Percentiles rank a stretch among this genome's conserved stretches.
Conservation (phyloP, 2,797 vertebrate species). For the Falco peregrinus region DNA sequence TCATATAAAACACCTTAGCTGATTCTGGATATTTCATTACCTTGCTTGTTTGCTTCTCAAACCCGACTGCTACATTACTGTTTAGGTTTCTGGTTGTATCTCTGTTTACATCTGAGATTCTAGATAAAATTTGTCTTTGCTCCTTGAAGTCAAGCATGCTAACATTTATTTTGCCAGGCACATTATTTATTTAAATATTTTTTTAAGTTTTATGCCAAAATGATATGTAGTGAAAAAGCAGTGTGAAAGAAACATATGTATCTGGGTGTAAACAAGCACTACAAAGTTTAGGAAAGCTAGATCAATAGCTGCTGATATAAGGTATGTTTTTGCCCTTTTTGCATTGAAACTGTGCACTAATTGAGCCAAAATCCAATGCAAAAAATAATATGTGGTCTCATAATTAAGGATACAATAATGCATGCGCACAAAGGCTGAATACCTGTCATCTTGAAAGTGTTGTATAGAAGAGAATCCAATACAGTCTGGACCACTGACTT, state of each 20-base stretch:
- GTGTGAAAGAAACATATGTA: neutral
- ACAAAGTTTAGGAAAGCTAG: neutral
- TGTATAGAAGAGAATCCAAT: neutral
- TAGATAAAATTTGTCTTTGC: neutral
- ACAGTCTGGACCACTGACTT: neutral
- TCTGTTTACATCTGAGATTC: neutral
- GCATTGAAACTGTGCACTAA: neutral
- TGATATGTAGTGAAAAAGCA: neutral
- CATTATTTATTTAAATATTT: neutral
- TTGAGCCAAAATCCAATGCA: neutral
- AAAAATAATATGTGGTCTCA: neutral
- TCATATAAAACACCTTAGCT: slow-evolving; percentile 26
- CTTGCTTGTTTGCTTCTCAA: slow-evolving; percentile 7
- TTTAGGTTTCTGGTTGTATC: neutral
- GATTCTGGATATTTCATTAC: slow-evolving; percentile 20
- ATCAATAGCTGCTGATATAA: neutral
- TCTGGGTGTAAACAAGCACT: neutral
- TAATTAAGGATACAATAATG: neutral
- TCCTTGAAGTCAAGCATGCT: neutral
- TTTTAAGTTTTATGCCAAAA: neutral
- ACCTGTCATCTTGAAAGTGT: neutral
- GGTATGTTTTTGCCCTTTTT: neutral
- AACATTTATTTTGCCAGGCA: neutral
- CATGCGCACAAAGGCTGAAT: neutral
- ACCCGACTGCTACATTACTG: neutral